Base-by-base conservation (phyloP, 2,888 invertebrate genomes). In the Proisotoma minuta region DNA sequence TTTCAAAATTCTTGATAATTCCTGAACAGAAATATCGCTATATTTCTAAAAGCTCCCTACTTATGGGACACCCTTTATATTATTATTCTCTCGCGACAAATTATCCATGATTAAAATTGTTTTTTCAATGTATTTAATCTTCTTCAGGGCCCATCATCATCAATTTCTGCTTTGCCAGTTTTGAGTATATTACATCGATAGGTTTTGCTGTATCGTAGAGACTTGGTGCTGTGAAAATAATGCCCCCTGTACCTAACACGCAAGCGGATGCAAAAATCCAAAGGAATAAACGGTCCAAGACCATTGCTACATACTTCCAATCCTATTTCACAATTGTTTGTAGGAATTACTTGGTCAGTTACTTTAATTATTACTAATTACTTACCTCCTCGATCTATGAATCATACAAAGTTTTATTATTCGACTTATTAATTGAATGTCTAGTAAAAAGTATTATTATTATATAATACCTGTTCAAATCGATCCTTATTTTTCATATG, bases 221-320 rank as follows among this genome's bases (percentile, higher is more conserved):
- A 0, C 93, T 93, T 0, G 95, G 95, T 0, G 94, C 94, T 78
- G 93, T 92, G 78, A 91, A 89, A 76, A 95, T 94, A 75, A 95
- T 94, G 24, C 89, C 89, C 73, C 88, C 85, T 2, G 91, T 95
- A 1, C 96, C 96, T 20, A 90, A 89, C 73, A 94, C 87, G 78
- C 95, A 96, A 53, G 95, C 93, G 57, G 92, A 81, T n/a, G 95
- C 94, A 79, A 98, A 98, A 59, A 97, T 85, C 89, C 93, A 94
- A 15, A 97, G 83, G 80, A 97, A 97, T 77, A 97, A 89, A 20
- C 97, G 84, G 78, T 98, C 97, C 76, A 97, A 79, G 0, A 97
- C 95, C 93, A 96, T 95, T 0, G 96, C 96, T 72, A 97, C 93
- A 78, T 93, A 98, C 79, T 97, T 97, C 97, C 97, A 98, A 78